These are phyloP conservation scores for Nephila pilipes DNA, from an alignment of 1,140 invertebrate genomes.

Conservation along the genomic window DNA sequence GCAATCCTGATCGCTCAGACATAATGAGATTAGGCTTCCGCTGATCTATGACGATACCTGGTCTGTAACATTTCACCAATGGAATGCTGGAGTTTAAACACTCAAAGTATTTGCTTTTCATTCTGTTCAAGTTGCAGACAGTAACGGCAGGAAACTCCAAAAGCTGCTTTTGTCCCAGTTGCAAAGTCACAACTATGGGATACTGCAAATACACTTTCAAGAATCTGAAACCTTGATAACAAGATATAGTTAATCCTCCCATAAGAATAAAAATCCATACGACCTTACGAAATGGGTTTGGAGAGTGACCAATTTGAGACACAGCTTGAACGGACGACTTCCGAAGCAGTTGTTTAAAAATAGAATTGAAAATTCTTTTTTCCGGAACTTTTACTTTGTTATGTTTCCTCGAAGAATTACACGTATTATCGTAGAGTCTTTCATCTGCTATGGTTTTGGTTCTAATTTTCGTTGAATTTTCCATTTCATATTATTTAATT, in stretches of 20 bases:
- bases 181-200: slow-evolving; percentile 23
- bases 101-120: not conserved
- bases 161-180: not conserved
- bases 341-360: not conserved
- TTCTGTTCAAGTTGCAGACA: slow-evolving; percentile 61
- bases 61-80: not conserved
- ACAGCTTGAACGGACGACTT: slow-evolving; percentile 36
- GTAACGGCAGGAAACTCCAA: slow-evolving; percentile 59
- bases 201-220: slow-evolving; percentile 3
- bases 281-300: not conserved
- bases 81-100: not conserved
- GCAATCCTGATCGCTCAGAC: not conserved
- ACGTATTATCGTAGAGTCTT: not conserved
- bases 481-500: too few species aligned
- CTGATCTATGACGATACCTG: not conserved
- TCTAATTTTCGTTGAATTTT: not conserved
- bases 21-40: not conserved
- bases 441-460: not conserved
- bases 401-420: not conserved
- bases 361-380: not conserved
- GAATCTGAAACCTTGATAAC: slow-evolving; percentile 17
- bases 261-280: slow-evolving; percentile 47
- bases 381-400: not conserved
- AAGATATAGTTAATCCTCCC: not conserved
- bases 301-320: slow-evolving; percentile 19